Evolutionary conservation across 2,888 invertebrate genomes (phyloP).

Genomic region (Notodonta ziczac): DNA sequence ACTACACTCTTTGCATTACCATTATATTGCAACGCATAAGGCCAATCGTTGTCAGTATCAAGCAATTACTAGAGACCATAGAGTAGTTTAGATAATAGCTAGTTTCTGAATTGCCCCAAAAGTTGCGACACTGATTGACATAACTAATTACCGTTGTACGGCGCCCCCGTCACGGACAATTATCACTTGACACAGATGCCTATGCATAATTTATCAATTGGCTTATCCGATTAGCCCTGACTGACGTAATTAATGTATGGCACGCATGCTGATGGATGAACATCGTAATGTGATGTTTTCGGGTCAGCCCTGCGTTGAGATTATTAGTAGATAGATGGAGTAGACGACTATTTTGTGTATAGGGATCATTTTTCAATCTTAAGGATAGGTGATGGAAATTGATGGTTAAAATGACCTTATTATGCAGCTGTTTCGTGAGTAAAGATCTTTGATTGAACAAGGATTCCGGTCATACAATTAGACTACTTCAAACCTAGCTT

Average conservation of each 20-base stretch:
- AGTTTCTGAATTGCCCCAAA: conserved; percentile 6
- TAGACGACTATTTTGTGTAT: not conserved
- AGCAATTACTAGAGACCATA: not conserved
- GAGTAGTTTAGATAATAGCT: conserved; percentile 1
- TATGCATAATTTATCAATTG: conserved; percentile 40
- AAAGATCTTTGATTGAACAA: too few relatives aligned
- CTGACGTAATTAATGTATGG: conserved; percentile 46
- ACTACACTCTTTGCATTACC: not conserved
- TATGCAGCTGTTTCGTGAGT: not conserved
- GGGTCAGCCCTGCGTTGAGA: conserved; percentile 10
- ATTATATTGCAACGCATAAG: not conserved
- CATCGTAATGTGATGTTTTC: conserved; percentile 37
- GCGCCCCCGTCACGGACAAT: conserved; percentile 16
- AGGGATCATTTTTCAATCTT: conserved; percentile 2
- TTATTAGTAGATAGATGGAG: not conserved
- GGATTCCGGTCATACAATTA: too few relatives aligned
- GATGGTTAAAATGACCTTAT: not conserved
- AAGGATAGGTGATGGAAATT: not conserved
- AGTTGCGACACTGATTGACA: conserved; percentile 12
- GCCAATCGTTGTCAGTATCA: conserved; percentile 2
- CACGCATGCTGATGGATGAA: conserved; percentile 39
- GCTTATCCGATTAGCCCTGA: conserved; percentile 43
- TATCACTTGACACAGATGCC: conserved; percentile 39
- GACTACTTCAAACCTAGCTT: too few relatives aligned
- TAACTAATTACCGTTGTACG: conserved; percentile 29